Conservation (phyloP, 2,797 vertebrate species). For the Mionectes olivaceus region DNA sequence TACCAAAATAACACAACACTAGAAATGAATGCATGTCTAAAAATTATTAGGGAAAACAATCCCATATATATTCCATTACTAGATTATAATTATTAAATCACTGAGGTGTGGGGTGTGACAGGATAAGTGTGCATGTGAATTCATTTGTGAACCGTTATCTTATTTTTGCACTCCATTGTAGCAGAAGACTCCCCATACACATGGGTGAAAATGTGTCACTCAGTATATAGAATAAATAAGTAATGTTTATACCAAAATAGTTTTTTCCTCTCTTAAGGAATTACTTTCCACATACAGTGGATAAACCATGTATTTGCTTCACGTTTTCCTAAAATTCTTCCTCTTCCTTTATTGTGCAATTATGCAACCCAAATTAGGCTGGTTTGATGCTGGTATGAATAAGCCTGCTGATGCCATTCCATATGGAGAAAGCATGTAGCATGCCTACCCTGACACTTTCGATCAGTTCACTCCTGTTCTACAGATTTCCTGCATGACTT, state of each 20-base stretch:
- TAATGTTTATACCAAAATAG: not conserved
- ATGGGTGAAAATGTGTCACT: not conserved
- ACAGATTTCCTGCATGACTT: not conserved
- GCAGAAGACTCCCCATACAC: not conserved
- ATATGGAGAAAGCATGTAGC: not conserved
- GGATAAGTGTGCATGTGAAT: not conserved
- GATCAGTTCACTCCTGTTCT: not conserved
- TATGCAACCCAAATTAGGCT: not conserved
- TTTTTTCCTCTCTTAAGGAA: not conserved
- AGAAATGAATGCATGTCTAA: not conserved
- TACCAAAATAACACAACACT: not conserved
- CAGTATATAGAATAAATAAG: not conserved
- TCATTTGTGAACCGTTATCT: not conserved
- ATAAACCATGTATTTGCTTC: not conserved
- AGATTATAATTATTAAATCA: not conserved
- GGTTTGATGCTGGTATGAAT: not conserved
- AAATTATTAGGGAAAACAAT: not conserved
- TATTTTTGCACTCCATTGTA: not conserved
- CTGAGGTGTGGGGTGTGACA: fast-evolving
- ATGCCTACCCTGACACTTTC: not conserved
- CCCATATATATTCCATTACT: not conserved
- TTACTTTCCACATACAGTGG: not conserved
- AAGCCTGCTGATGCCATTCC: constrained; percentile 2
- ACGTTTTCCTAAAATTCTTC: not conserved
- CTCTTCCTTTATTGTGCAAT: not conserved